phyloP scores from a whole-genome alignment of 1,140 invertebrate genomes.

The Cydia fagiglandana region DNA sequence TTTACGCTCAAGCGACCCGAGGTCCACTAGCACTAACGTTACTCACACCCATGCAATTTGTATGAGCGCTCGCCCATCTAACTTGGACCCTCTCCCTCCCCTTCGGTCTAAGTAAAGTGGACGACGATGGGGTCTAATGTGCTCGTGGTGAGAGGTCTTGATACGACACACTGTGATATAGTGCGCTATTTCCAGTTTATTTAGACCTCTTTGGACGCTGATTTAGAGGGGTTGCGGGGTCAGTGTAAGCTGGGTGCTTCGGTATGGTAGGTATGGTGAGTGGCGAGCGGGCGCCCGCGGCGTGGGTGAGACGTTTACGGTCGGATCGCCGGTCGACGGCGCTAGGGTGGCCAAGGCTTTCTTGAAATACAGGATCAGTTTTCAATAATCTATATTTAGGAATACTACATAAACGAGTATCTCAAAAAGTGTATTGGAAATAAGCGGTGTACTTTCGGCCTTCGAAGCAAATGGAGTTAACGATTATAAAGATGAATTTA shows the following conservation, averaged over 20 bases:
- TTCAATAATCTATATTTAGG: constrained; percentile 19
- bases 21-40: constrained; percentile 68
- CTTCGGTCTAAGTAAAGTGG: constrained; percentile 44
- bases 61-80: constrained; percentile 57
- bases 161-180: constrained; percentile 75
- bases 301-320: constrained; percentile 79
- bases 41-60: constrained; percentile 71
- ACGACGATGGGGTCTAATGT: constrained; percentile 55
- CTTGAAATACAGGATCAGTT: constrained; percentile 35
- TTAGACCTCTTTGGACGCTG: constrained; percentile 44
- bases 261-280: constrained; percentile 70
- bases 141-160: constrained; percentile 69
- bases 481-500: too few species aligned
- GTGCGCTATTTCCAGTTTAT: constrained; percentile 68
- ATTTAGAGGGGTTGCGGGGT: constrained; percentile 39
- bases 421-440: not conserved
- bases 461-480: not conserved
- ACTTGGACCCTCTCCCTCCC: constrained; percentile 47
- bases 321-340: constrained; percentile 74
- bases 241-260: constrained; percentile 44
- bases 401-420: constrained; percentile 13
- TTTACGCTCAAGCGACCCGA: constrained; percentile 75
- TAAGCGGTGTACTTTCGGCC: not conserved
- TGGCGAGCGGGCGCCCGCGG: constrained; percentile 70
- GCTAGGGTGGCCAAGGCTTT: constrained; percentile 49